Evolutionary conservation across 2,888 invertebrate species (phyloP).

Genomic region (Ennomos erosarius): DNA sequence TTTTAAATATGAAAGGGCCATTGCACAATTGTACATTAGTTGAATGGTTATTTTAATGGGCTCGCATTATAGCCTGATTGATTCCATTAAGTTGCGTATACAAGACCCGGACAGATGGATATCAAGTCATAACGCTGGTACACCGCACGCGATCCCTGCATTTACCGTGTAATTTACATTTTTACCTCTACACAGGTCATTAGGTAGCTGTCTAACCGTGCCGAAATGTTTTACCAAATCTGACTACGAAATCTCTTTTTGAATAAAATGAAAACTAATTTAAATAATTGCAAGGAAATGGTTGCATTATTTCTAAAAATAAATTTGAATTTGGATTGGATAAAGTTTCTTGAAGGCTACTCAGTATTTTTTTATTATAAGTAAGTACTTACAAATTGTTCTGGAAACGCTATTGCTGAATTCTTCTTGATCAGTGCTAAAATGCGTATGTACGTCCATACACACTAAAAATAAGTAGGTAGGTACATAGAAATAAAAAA

Average conservation of each 20-base stretch:
- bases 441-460: no score
- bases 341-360: no score
- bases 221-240: slow-evolving; percentile 12
- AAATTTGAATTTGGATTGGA: no score
- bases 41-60: slow-evolving; percentile 40
- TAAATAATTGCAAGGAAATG: neutral
- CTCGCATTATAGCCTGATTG: slow-evolving; percentile 63
- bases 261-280: slow-evolving; percentile 1
- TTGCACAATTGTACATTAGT: slow-evolving; percentile 21
- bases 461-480: no score
- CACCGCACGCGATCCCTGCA: slow-evolving; percentile 56
- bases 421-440: no score
- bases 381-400: no score
- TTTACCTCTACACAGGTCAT: slow-evolving; percentile 39
- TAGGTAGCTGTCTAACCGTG: slow-evolving; percentile 30
- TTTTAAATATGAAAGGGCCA: slow-evolving; percentile 21
- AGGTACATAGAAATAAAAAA: no score
- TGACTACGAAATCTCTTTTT: neutral
- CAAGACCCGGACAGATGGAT: slow-evolving; percentile 49
- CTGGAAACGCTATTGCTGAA: no score
- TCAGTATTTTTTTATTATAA: no score
- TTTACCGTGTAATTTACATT: slow-evolving; percentile 53
- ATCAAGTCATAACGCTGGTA: slow-evolving; percentile 45
- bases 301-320: no score
- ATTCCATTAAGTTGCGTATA: slow-evolving; percentile 72